Evolutionary conservation across 2,888 invertebrate species (phyloP), one percentile per base, ranked within the genome.

Genomic region (Drosophila rubida): DNA sequence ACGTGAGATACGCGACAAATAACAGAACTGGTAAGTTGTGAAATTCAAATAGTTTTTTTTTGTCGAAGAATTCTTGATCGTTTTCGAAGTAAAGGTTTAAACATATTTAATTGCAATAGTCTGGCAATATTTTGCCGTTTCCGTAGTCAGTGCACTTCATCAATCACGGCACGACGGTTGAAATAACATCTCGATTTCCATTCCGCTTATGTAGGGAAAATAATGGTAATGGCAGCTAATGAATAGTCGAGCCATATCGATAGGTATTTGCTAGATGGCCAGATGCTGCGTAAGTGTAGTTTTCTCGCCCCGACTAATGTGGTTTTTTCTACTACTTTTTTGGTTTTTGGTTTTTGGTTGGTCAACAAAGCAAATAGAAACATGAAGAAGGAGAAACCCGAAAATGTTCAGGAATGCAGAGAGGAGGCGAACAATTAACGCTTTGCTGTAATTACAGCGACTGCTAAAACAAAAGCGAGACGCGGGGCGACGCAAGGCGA

Each of bases 401-500:
- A 45, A 41, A 39, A 61, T 55, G 66, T 60, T 57, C 13, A 64
- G 59, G 64, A 79, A 78, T 76, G 79, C 80, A 16, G 32, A 67
- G 75, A 60, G 68, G 73, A 78, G 86, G 58, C 60, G 73, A 88
- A 85, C 85, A 85, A 85, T 85, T 85, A 85, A 88, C 85, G 85
- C 87, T 51, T 87, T 64, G 80, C 88, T 74, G 88, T 85, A 85
- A 85, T 85, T 85, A 85, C 85, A 73, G 73, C 64, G 64, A 86
- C 83, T 83, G 81, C 68, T 70, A 74, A 83, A 76, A 66, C 62
- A 79, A 55, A 68, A 70, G 57, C 19, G 11, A 51, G 50, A 57
- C 35, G 37, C 39, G 14, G 57, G 50, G 19, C 19, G 59, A n/a
- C n/a, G 57, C 30, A 25, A 42, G 39, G n/a, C n/a, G n/a, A 62